Evolutionary conservation across 2,113 vertebrate genomes (phyloP).

Genomic region (Engraulis encrasicolus): DNA sequence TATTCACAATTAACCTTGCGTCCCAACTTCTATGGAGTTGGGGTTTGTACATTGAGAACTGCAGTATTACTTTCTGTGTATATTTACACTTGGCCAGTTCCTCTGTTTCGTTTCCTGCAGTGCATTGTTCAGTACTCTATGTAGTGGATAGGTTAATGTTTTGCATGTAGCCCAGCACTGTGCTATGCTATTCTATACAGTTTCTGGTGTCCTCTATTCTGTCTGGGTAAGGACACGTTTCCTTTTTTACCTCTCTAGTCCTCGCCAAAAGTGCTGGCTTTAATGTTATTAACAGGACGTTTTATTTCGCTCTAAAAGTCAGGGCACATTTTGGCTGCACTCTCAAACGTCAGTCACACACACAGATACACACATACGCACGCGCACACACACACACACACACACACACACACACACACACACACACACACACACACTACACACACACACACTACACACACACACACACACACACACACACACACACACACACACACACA

Average conservation of each 20-base stretch:
- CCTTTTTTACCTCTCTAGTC: background rate
- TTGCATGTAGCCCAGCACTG: no score
- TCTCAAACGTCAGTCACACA: constrained; percentile 31
- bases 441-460: constrained; percentile 28
- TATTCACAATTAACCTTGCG: no score
- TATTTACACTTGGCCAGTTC: no score
- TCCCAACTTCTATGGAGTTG: no score
- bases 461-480: constrained; percentile 24
- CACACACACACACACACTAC: constrained; percentile 31
- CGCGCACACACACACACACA: constrained; percentile 34
- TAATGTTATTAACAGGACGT: constrained; percentile 65
- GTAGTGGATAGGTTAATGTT: no score
- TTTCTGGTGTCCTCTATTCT: constrained; percentile 32
- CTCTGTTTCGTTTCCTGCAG: no score
- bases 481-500: constrained; percentile 32
- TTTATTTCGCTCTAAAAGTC: constrained; percentile 69
- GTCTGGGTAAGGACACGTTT: constrained; percentile 23
- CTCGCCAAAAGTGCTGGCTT: constrained; percentile 37
- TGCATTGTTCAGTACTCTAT: no score
- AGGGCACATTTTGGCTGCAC: constrained; percentile 56
- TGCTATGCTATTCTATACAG: no score
- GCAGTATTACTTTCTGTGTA: no score
- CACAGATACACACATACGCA: no score
- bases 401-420: constrained; percentile 29
- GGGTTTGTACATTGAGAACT: no score